phyloP scores from a whole-genome alignment of 2,888 invertebrate genomes.

The Sceliomorpha sp. region DNA sequence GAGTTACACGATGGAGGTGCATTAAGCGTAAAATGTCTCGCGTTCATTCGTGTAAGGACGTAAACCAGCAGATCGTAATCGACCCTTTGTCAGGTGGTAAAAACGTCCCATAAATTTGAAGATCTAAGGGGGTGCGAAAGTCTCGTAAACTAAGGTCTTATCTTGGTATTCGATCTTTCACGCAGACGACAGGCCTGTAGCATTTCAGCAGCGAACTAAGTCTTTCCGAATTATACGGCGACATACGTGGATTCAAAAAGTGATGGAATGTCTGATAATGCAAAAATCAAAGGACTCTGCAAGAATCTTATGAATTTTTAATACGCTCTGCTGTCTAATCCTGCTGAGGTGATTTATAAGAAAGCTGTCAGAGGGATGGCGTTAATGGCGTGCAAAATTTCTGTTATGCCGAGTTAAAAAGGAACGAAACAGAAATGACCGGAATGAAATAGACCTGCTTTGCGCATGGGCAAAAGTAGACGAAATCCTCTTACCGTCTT shows the following conservation, averaged over 20 bases:
- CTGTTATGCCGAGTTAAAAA: too few relatives aligned
- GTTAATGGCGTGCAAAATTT: too few relatives aligned
- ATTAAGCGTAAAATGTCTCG: slow-evolving; percentile 56
- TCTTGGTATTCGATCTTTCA: slow-evolving; percentile 54
- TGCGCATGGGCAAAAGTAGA: too few relatives aligned
- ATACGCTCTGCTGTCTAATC: slow-evolving; percentile 6
- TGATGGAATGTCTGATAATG: slow-evolving; percentile 47
- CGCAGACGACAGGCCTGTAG: slow-evolving; percentile 43
- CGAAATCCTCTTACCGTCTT: too few relatives aligned
- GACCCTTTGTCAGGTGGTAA: slow-evolving; percentile 61
- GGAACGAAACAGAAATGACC: too few relatives aligned
- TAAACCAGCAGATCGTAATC: slow-evolving; percentile 63
- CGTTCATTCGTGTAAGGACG: slow-evolving; percentile 54
- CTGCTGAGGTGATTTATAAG: too few relatives aligned
- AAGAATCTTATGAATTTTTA: slow-evolving; percentile 30
- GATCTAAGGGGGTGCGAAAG: slow-evolving; percentile 55
- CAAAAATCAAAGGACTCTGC: slow-evolving; percentile 34
- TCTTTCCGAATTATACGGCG: slow-evolving; percentile 47
- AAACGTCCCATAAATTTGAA: slow-evolving; percentile 62
- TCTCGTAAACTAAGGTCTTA: slow-evolving; percentile 50
- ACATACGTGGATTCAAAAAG: slow-evolving; percentile 28
- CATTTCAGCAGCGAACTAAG: slow-evolving; percentile 42
- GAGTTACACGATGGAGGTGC: slow-evolving; percentile 45
- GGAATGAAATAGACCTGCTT: too few relatives aligned
- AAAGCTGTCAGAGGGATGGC: too few relatives aligned